These are phyloP conservation scores for Drosophila kuntzei DNA, from an alignment of 2,888 invertebrate genomes.

Conservation along the genomic window DNA sequence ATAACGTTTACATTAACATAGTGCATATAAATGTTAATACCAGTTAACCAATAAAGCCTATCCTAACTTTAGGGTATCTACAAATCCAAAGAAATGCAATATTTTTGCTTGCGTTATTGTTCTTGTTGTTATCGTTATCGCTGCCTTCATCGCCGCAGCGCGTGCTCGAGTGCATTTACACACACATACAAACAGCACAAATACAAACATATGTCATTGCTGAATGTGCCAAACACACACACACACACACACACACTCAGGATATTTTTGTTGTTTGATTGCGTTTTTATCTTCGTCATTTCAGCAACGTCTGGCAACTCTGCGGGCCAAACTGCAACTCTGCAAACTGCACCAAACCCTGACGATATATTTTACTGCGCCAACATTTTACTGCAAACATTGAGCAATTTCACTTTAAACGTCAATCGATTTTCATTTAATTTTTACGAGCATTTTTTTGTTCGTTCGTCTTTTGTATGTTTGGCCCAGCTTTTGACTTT, in stretches of 20 bases:
- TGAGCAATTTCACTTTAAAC: slow-evolving; percentile 80
- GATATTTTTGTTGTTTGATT: slow-evolving; percentile 73
- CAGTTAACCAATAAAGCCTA: not conserved
- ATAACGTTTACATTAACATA: no score
- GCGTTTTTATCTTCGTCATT: slow-evolving; percentile 79
- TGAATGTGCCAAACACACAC: slow-evolving; percentile 27
- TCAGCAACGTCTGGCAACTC: slow-evolving; percentile 60
- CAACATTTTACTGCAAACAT: slow-evolving; percentile 79
- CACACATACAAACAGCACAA: slow-evolving; percentile 41
- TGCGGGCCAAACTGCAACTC: slow-evolving; percentile 31
- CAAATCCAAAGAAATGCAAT: not conserved
- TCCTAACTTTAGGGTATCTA: slow-evolving; percentile 21
- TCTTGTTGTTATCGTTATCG: slow-evolving; percentile 50
- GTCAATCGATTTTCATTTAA: slow-evolving; percentile 78
- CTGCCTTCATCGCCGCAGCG: slow-evolving; percentile 48
- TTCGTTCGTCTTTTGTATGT: slow-evolving; percentile 28
- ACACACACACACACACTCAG: slow-evolving; percentile 22
- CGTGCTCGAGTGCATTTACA: slow-evolving; percentile 77
- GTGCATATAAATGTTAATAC: not conserved
- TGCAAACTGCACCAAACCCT: slow-evolving; percentile 34
- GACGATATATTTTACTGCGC: slow-evolving; percentile 70
- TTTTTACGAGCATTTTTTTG: slow-evolving; percentile 68
- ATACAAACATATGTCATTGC: slow-evolving; percentile 67
- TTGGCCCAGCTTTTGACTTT: slow-evolving; percentile 46
- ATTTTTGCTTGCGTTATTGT: slow-evolving; percentile 1